Percentiles rank a stretch among this genome's conserved stretches.
These are phyloP conservation scores for Gracilinanus agilis DNA, from an alignment of 2,113 vertebrate species.

Conservation along the genomic window DNA sequence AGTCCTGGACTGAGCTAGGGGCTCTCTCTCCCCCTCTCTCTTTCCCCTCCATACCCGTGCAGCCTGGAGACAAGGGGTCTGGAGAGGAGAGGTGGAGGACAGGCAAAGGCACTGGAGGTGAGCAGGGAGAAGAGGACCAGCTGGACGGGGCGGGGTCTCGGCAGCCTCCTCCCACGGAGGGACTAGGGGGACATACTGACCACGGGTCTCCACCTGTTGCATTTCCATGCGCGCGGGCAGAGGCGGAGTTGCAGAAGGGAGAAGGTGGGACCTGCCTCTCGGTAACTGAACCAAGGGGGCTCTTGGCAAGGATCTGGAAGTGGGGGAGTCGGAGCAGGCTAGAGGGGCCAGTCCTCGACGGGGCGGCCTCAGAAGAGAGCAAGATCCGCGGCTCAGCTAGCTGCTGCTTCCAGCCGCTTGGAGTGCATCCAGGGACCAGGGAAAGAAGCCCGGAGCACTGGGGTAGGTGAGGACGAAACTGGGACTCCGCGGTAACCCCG, in stretches of 20 bases:
- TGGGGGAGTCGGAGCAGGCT: not conserved
- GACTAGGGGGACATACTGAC: not conserved
- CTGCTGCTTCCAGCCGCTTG: not conserved
- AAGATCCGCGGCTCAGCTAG: too few species aligned
- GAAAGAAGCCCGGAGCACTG: not conserved
- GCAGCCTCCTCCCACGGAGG: not conserved
- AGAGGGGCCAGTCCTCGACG: not conserved
- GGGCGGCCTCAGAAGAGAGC: not conserved
- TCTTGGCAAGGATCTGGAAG: not conserved
- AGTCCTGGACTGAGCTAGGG: not conserved
- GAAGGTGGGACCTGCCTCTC: not conserved
- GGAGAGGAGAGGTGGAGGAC: not conserved
- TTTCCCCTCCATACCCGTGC: not conserved
- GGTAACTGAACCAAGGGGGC: not conserved
- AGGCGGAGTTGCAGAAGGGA: not conserved
- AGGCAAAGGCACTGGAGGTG: not conserved
- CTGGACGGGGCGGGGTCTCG: constrained; percentile 30
- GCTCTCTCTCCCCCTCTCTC: not conserved
- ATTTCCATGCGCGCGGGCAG: not conserved
- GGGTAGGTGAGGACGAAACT: not conserved
- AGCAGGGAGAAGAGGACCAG: not conserved
- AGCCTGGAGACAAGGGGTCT: not conserved
- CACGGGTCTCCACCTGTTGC: constrained; percentile 73
- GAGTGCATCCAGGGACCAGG: not conserved
- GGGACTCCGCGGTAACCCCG: not conserved